Conservation (phyloP, 2,797 vertebrate species). For the Chromobotia macracanthus region DNA sequence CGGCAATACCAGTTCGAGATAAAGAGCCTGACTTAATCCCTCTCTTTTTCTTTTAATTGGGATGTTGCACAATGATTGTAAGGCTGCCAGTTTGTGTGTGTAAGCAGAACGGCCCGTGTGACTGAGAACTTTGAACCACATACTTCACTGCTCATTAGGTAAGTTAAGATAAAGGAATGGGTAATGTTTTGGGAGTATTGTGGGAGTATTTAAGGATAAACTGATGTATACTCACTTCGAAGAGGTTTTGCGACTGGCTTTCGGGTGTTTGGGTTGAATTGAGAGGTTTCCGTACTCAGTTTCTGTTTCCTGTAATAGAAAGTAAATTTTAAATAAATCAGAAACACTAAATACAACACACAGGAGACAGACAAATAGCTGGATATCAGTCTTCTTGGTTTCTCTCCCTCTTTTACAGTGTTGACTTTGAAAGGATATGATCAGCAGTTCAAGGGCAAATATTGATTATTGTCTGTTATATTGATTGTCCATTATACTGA, state of each 20-base stretch:
- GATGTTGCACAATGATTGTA: conserved; percentile 42
- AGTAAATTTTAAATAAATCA: conserved; percentile 36
- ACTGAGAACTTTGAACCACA: conserved; percentile 55
- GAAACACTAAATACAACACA: not conserved
- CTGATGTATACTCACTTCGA: conserved; percentile 79
- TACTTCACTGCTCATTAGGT: conserved; percentile 53
- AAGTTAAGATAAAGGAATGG: conserved; percentile 38
- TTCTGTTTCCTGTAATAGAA: conserved; percentile 72
- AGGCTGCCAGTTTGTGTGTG: conserved; percentile 42
- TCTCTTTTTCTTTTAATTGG: conserved; percentile 22
- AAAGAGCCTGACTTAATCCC: not conserved
- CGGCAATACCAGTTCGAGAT: not conserved
- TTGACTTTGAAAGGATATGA: not conserved
- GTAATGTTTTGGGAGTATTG: not conserved
- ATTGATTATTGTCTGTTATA: not conserved
- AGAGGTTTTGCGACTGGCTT: conserved; percentile 81
- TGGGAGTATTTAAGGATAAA: not conserved
- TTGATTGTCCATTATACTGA: not conserved
- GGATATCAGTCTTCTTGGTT: not conserved
- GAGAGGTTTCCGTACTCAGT: conserved; percentile 90
- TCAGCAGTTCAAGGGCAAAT: conserved; percentile 18
- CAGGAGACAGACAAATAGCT: not conserved
- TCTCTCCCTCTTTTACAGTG: not conserved
- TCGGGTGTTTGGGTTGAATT: conserved; percentile 79
- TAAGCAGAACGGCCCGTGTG: conserved; percentile 36